These are phyloP conservation scores for Ictalurus punctatus DNA, from an alignment of 2,113 vertebrate genomes.

Conservation along the genomic window DNA sequence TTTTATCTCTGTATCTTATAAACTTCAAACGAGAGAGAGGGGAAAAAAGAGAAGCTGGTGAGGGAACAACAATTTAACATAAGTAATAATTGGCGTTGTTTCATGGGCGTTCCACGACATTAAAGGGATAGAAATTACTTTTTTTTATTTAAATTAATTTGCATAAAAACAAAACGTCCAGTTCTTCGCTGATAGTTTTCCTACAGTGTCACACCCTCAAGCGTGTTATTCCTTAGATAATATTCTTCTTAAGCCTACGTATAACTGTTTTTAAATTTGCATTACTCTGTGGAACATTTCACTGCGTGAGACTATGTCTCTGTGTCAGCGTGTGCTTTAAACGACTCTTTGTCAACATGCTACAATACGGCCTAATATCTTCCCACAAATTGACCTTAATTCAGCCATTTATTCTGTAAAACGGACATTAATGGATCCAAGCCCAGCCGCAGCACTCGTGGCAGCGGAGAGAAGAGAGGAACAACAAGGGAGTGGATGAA, in stretches of 20 bases:
- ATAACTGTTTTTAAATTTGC: not conserved
- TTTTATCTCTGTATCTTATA: not conserved
- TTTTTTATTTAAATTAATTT: not conserved
- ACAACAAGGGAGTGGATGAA: constrained; percentile 23
- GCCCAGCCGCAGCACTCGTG: constrained; percentile 4
- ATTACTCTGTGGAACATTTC: not conserved
- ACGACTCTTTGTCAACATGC: constrained; percentile 8
- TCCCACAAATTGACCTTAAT: constrained; percentile 6
- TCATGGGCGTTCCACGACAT: not conserved
- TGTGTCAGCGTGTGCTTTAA: not conserved
- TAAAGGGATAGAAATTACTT: not conserved
- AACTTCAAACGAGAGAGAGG: not conserved
- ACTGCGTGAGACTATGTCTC: not conserved
- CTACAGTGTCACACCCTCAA: not conserved
- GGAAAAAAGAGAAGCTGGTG: not conserved
- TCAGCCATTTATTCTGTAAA: constrained; percentile 35
- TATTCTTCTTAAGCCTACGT: not conserved
- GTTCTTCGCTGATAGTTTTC: not conserved
- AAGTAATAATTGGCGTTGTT: not conserved
- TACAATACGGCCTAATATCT: constrained; percentile 15
- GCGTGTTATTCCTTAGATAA: not conserved
- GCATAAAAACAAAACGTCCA: not conserved
- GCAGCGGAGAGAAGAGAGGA: not conserved
- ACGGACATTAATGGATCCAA: constrained; percentile 18
- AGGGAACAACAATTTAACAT: not conserved